Base-by-base conservation (phyloP, 2,888 invertebrate species). In the Beris morrisii region DNA sequence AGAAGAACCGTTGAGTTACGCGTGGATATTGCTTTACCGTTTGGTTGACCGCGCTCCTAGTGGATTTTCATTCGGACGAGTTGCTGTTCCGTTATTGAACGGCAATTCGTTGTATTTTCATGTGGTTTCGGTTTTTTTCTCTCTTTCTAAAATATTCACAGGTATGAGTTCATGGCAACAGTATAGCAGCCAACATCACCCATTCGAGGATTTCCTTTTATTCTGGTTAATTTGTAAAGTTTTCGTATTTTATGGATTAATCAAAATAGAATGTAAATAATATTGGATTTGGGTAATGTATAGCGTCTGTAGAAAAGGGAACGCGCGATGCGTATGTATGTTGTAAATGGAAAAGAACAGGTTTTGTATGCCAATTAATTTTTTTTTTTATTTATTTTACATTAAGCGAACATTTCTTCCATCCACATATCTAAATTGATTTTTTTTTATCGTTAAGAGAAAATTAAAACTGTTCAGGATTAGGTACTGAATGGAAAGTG, bases 201-300 rank as follows among this genome's bases (percentile, higher is more conserved):
- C 4, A 52, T n/a, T 22, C 50, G 7, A 38, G 38, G 5, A 38
- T 38, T 38, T 38, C 13, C 43, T 30, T 48, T 48, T 32, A 57
- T 64, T 68, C 64, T 67, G 69, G 65, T 69, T 69, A 69, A 69
- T 69, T 69, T 69, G 59, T 67, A 67, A 65, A 61, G 13, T 52
- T 38, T 38, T 61, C 15, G 52, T 30, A 44, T 15, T 69, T 69
- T 69, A 69, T 67, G 50, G 66, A 55, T 69, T 69, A 66, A 69
- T 69, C 66, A 69, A 66, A 65, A 52, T 55, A 55, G 54, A 48
- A 52, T 12, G 15, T 13, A 48, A 48, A 48, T 12, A 9, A 6
- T 28, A 4, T 53, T 28, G 15, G 2, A 28, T 5, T n/a, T 56
- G n/a, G 44, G 11, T 44, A 45, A 54, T 58, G 43, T 38, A 38